phyloP scores from a whole-genome alignment of 2,797 vertebrate genomes.

The Alca torda region DNA sequence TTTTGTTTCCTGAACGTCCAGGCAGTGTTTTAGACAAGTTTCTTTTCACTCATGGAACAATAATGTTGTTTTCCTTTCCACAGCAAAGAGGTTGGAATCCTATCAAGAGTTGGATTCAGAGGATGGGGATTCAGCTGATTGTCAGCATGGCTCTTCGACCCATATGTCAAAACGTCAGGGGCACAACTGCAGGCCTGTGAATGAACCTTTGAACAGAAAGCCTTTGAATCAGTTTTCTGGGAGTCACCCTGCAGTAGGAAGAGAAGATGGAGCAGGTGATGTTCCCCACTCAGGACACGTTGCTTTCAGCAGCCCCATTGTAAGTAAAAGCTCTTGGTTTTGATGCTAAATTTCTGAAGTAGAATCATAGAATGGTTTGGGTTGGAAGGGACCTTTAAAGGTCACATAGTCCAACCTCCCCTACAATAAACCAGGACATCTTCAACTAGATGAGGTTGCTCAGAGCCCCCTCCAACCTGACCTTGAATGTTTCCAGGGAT shows the following conservation, averaged over 20 bases:
- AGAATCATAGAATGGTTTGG: not conserved
- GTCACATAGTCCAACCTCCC: not conserved
- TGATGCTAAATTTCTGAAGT: not conserved
- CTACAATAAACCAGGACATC: not conserved
- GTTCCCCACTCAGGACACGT: constrained; percentile 61
- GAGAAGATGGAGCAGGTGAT: constrained; percentile 57
- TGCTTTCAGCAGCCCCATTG: constrained; percentile 90
- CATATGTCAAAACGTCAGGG: constrained; percentile 59
- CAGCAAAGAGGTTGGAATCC: constrained; percentile 86
- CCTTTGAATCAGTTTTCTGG: constrained; percentile 73
- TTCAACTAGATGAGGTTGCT: not conserved
- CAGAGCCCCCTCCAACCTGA: not conserved
- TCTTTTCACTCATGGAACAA: not conserved
- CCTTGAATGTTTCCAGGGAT: not conserved
- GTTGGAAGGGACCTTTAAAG: not conserved
- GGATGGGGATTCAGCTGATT: constrained; percentile 36
- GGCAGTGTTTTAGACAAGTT: not conserved
- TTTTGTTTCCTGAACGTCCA: not conserved
- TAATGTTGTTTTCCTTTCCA: constrained; percentile 12
- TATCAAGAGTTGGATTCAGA: constrained; percentile 79
- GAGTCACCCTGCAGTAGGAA: constrained; percentile 1
- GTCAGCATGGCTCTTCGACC: constrained; percentile 45
- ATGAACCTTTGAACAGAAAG: constrained; percentile 75
- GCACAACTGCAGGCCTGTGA: constrained; percentile 70
- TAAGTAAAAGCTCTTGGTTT: constrained; percentile 67